Evolutionary conservation across 92 coral and sea anemone genomes (phyloP).

Genomic region (Phenganax subtilis): DNA sequence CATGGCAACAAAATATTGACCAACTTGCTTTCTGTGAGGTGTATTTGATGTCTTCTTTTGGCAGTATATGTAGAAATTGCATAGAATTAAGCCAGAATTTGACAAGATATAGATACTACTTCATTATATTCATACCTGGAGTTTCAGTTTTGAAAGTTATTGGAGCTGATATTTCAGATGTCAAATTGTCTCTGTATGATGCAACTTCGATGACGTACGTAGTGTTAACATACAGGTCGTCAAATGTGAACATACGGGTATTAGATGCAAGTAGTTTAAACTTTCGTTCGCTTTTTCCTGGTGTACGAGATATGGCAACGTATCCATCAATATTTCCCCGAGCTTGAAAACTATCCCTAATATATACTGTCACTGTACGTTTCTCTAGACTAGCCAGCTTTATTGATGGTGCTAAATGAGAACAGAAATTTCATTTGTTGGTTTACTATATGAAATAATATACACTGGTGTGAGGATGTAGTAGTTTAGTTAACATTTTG

Average conservation of each 20-base stretch:
- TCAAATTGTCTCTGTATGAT: slow-evolving; percentile 1
- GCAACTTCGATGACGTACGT: slow-evolving; percentile 17
- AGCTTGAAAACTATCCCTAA: not conserved
- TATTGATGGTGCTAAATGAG: not conserved
- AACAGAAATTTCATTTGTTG: not conserved
- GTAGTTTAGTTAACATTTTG: too few species aligned
- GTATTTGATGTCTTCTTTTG: too few species aligned
- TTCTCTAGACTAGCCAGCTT: not conserved
- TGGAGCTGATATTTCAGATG: not conserved
- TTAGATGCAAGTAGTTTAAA: not conserved
- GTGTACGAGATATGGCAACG: not conserved
- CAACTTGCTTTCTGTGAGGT: too few species aligned
- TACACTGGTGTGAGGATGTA: too few species aligned
- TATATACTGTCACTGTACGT: not conserved
- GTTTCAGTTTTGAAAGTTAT: slow-evolving; percentile 3
- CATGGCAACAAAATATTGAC: too few species aligned
- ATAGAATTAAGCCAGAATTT: too few species aligned
- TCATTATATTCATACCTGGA: not conserved
- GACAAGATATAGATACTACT: too few species aligned
- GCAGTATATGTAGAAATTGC: too few species aligned
- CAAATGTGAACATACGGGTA: not conserved
- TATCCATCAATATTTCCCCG: slow-evolving; percentile 9
- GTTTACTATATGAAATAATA: not conserved
- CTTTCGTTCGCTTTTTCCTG: not conserved
- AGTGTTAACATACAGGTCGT: not conserved